Evolutionary conservation across 1,140 invertebrate species (phyloP).

Genomic region (Hylaeus volcanicus): DNA sequence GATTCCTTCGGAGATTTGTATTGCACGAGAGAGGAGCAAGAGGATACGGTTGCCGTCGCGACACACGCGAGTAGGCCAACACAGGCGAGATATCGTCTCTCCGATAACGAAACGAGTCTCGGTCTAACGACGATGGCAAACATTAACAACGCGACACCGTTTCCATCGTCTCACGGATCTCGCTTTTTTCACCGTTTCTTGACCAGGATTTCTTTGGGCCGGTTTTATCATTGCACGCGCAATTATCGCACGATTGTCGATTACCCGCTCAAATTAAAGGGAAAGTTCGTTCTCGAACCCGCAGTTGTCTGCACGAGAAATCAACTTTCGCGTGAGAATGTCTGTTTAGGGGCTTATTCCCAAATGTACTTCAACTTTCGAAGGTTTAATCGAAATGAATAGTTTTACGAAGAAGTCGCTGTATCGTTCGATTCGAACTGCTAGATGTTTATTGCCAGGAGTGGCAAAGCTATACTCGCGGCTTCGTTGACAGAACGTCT

Average conservation of each 20-base stretch:
- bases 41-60: neutral
- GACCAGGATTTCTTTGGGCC: neutral
- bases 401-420: too few relatives aligned
- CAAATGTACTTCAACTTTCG: too few relatives aligned
- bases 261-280: constrained; percentile 8
- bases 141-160: constrained; percentile 29
- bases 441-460: too few relatives aligned
- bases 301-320: too few relatives aligned
- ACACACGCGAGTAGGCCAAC: constrained; percentile 23
- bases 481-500: too few relatives aligned
- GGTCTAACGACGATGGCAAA: constrained; percentile 53
- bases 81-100: constrained; percentile 16
- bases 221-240: neutral
- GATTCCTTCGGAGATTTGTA: constrained; percentile 33
- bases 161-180: constrained; percentile 33
- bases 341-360: too few relatives aligned
- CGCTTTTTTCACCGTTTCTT: neutral
- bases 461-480: too few relatives aligned
- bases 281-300: too few relatives aligned
- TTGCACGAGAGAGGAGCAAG: constrained; percentile 5
- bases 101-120: constrained; percentile 51
- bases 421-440: too few relatives aligned
- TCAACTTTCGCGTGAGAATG: too few relatives aligned
- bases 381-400: too few relatives aligned
- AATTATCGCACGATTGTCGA: too few relatives aligned